phyloP scores from a whole-genome alignment of 2,113 vertebrate genomes.

The Rostratula benghalensis region DNA sequence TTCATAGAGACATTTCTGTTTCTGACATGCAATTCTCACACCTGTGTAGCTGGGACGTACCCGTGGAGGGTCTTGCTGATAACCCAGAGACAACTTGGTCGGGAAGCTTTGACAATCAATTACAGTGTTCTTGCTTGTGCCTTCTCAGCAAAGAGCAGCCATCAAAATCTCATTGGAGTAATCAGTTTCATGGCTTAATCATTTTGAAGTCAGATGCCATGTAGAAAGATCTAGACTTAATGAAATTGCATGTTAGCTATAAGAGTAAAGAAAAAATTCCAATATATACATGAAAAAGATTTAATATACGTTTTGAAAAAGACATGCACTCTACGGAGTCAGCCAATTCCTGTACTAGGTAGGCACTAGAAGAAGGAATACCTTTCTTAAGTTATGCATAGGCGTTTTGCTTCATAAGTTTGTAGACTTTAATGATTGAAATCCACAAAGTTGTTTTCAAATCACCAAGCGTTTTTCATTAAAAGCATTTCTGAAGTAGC shows the following conservation, averaged over 20 bases:
- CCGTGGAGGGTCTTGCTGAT: not conserved
- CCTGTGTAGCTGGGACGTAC: not conserved
- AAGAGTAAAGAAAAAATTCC: not conserved
- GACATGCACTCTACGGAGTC: not conserved
- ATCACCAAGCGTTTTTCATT: not conserved
- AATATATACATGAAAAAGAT: rapidly evolving
- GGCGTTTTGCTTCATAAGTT: not conserved
- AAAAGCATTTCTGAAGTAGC: not conserved
- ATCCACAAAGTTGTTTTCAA: not conserved
- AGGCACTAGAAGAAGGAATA: not conserved
- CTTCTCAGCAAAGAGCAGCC: not conserved
- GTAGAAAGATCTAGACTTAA: not conserved
- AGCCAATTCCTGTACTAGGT: not conserved
- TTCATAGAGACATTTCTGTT: not conserved
- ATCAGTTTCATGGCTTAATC: not conserved
- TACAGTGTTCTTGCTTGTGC: not conserved
- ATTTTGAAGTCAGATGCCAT: not conserved
- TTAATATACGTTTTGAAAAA: not conserved
- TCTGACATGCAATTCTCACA: not conserved
- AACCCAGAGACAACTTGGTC: not conserved
- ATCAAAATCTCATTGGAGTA: not conserved
- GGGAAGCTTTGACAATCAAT: not conserved
- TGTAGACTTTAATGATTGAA: not conserved
- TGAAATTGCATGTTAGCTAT: not conserved
- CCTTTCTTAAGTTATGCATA: not conserved